A percentile compares a stretch with the other conserved stretches of the same genome.
Evolutionary conservation across 2,888 invertebrate genomes (phyloP).

Genomic region (Oegoconia quadripuncta): DNA sequence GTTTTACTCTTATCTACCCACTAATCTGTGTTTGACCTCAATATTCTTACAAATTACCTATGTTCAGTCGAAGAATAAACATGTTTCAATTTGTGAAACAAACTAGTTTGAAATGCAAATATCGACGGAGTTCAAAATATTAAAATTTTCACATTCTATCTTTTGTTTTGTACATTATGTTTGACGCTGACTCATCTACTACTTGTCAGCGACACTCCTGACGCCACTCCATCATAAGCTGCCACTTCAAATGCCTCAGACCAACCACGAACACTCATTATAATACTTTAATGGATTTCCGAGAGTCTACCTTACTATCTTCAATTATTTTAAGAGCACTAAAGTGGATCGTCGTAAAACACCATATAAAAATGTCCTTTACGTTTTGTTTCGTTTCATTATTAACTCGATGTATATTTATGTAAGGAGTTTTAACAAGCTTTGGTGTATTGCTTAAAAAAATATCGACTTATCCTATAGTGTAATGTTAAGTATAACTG

Average conservation of each 20-base stretch:
- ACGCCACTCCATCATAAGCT: slow-evolving; percentile 59
- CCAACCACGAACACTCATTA: slow-evolving; percentile 47
- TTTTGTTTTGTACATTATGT: slow-evolving; percentile 35
- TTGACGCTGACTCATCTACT: slow-evolving; percentile 58
- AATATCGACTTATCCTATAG: too few species aligned
- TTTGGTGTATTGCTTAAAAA: too few species aligned
- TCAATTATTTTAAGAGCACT: slow-evolving; percentile 44
- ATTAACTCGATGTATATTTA: slow-evolving; percentile 8
- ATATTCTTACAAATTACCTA: too few species aligned
- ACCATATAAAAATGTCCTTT: slow-evolving; percentile 21
- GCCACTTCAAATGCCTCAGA: slow-evolving; percentile 55
- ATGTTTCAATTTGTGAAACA: too few species aligned
- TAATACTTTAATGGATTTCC: slow-evolving; percentile 62
- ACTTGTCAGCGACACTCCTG: slow-evolving; percentile 64
- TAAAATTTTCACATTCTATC: slow-evolving; percentile 9
- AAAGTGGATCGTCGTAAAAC: slow-evolving; percentile 37
- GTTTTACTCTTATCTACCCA: slow-evolving; percentile 28
- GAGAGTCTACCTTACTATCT: slow-evolving; percentile 47
- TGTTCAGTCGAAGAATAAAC: too few species aligned
- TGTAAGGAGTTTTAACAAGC: slow-evolving; percentile 30
- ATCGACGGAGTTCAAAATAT: not conserved
- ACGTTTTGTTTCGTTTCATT: slow-evolving; percentile 2
- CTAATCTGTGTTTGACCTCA: slow-evolving; percentile 26
- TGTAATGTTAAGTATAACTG: too few species aligned
- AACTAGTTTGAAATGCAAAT: too few species aligned